These are phyloP conservation scores for Chinchilla lanigera DNA, from an alignment of 2,113 vertebrate genomes.

Conservation along the genomic window DNA sequence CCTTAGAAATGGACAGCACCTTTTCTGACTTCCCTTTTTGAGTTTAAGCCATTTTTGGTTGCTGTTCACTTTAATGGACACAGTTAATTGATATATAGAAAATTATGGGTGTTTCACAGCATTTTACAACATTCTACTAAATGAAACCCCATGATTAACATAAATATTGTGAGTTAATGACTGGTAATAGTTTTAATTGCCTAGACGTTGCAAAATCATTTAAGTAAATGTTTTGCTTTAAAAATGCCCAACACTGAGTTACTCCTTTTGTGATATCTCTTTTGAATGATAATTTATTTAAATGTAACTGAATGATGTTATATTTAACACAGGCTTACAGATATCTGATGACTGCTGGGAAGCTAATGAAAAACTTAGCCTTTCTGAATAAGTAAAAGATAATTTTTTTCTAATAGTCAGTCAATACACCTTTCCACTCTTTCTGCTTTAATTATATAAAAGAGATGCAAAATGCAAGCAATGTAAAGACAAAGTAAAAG, in stretches of 20 bases:
- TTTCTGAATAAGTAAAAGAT: not conserved
- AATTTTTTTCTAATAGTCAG: not conserved
- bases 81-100: not conserved
- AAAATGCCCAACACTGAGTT: not conserved
- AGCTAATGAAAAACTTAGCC: not conserved
- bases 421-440: not conserved
- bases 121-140: not conserved
- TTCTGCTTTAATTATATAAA: not conserved
- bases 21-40: not conserved
- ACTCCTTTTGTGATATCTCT: not conserved
- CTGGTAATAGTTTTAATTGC: not conserved
- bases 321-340: not conserved
- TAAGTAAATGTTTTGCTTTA: not conserved
- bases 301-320: not conserved
- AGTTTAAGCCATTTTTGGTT: not conserved
- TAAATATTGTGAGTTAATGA: constrained; percentile 18
- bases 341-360: not conserved
- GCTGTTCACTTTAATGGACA: not conserved
- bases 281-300: constrained; percentile 5
- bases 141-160: not conserved
- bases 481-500: not conserved
- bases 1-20: not conserved
- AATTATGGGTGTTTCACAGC: not conserved
- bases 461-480: not conserved
- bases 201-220: not conserved